Evolutionary conservation across 2,888 invertebrate genomes (phyloP).

Genomic region (Nephrocerus scutellatus): DNA sequence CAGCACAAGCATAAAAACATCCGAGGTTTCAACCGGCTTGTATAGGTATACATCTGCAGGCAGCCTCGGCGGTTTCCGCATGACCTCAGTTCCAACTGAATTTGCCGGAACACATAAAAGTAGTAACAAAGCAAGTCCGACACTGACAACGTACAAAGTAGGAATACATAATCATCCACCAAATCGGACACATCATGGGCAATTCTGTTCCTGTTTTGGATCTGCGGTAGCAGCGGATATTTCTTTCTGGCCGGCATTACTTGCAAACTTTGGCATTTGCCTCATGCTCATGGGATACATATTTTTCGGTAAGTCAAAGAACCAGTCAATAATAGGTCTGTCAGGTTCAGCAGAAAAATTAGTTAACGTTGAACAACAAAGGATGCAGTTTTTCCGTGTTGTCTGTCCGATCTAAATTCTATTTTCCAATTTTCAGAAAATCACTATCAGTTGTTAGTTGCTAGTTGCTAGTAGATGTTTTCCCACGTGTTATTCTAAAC

Average conservation of each 20-base stretch:
- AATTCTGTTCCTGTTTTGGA: constrained; percentile 18
- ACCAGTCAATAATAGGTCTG: no score
- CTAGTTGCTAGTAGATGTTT: no score
- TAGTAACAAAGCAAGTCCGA: constrained; percentile 10
- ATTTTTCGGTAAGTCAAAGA: constrained; percentile 20
- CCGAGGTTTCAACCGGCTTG: constrained; percentile 7
- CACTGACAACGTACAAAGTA: constrained; percentile 1
- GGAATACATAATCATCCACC: constrained; percentile 15
- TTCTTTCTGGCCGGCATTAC: constrained; percentile 19
- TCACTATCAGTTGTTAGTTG: no score
- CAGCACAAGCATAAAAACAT: constrained; percentile 6
- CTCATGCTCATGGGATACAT: constrained; percentile 19
- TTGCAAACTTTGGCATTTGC: constrained; percentile 21
- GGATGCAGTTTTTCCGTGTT: no score
- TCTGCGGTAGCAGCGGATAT: constrained; percentile 2
- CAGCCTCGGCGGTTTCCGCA: constrained; percentile 6
- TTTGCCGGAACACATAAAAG: constrained; percentile 13
- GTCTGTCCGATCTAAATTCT: no score
- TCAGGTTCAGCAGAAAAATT: no score
- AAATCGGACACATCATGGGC: no score
- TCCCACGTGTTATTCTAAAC: no score
- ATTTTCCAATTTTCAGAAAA: no score
- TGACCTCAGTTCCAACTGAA: constrained; percentile 6
- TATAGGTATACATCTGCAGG: constrained; percentile 15
- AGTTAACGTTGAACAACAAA: no score